phyloP scores from a whole-genome alignment of 1,140 invertebrate species.

The Dendroctonus valens region DNA sequence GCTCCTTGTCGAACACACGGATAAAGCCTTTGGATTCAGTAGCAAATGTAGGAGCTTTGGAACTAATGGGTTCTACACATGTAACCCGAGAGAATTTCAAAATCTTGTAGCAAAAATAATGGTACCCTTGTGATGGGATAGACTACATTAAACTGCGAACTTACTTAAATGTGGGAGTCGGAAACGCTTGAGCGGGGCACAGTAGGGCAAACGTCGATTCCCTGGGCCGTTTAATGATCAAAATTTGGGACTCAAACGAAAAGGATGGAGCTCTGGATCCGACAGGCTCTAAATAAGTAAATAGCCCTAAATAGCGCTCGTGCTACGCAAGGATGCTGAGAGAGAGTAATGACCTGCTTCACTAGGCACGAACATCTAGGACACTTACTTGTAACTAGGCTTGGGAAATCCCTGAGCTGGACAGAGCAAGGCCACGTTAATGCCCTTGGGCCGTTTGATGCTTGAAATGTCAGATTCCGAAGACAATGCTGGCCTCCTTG shows the following conservation, averaged over 20 bases:
- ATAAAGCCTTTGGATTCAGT: slow-evolving; percentile 52
- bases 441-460: slow-evolving; percentile 54
- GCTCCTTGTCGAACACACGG: slow-evolving; percentile 48
- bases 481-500: slow-evolving; percentile 67
- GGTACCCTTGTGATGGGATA: no score
- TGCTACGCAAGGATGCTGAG: no score
- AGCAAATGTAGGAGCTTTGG: slow-evolving; percentile 58
- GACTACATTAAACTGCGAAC: slow-evolving; percentile 8
- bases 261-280: slow-evolving; percentile 58
- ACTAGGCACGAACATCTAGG: background rate
- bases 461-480: slow-evolving; percentile 55
- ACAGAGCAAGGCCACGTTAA: slow-evolving; percentile 56
- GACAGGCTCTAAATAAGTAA: slow-evolving; percentile 52
- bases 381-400: slow-evolving; percentile 55
- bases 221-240: slow-evolving; percentile 40
- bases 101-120: no score
- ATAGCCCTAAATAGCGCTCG: no score
- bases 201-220: slow-evolving; percentile 56
- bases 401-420: slow-evolving; percentile 62
- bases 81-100: background rate
- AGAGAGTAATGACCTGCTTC: background rate
- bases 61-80: slow-evolving; percentile 52
- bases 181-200: slow-evolving; percentile 70
- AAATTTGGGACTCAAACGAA: slow-evolving; percentile 50
- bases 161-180: slow-evolving; percentile 68